Evolutionary conservation across 2,797 vertebrate genomes (phyloP).

Genomic region (Emys orbicularis): DNA sequence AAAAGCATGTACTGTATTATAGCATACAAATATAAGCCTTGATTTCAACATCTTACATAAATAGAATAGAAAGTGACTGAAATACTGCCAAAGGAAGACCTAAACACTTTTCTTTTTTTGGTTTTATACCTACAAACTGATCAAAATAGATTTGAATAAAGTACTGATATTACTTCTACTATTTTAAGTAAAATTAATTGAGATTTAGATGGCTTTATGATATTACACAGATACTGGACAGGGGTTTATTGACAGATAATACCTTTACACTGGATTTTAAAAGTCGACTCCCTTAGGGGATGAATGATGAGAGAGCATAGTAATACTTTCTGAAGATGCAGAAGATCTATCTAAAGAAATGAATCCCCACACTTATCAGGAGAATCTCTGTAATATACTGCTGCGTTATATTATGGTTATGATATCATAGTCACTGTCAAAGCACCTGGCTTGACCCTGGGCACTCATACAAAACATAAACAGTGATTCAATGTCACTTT

Average conservation of each 20-base stretch:
- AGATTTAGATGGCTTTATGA: conserved; percentile 8
- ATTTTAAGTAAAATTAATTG: conserved; percentile 66
- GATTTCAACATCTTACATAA: neutral
- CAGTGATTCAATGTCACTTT: neutral
- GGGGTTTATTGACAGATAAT: neutral
- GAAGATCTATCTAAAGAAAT: neutral
- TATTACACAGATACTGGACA: conserved; percentile 10
- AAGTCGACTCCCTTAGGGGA: neutral
- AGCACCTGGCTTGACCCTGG: neutral
- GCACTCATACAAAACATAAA: neutral
- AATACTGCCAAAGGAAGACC: neutral
- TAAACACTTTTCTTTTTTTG: neutral
- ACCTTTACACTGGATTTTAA: neutral
- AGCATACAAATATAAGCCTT: neutral
- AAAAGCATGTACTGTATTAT: neutral
- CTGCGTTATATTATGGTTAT: neutral
- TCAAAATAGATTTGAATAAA: conserved; percentile 54
- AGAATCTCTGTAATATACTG: neutral
- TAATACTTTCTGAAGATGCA: neutral
- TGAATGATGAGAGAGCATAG: neutral
- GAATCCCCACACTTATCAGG: neutral
- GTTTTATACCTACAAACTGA: conserved; percentile 18
- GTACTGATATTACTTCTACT: conserved; percentile 25
- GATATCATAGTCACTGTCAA: neutral
- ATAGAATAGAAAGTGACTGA: neutral